Evolutionary conservation across 2,113 vertebrate species (phyloP).

Genomic region (Tragelaphus buxtoni): DNA sequence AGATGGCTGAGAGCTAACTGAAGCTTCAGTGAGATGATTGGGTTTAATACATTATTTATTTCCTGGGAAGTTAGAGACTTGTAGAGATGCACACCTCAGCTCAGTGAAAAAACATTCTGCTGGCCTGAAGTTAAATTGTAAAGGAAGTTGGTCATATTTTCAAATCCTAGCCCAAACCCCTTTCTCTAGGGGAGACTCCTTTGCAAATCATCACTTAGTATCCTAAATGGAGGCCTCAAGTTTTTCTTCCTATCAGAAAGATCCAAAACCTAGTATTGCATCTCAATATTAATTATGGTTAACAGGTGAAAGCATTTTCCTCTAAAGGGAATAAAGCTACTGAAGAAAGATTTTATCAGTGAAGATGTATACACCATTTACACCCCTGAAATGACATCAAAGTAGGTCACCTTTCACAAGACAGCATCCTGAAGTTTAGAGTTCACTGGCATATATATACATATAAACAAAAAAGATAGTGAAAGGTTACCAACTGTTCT

Average conservation of each 20-base stretch:
- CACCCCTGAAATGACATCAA: neutral
- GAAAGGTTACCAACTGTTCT: neutral
- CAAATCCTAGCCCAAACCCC: neutral
- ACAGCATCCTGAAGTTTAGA: neutral
- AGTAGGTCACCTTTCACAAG: neutral
- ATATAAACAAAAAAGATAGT: neutral
- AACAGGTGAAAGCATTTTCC: neutral
- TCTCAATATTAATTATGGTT: neutral
- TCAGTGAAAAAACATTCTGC: neutral
- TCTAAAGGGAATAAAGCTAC: neutral
- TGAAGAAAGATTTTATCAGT: neutral
- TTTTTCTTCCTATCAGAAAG: neutral
- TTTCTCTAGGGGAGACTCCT: neutral
- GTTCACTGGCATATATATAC: neutral
- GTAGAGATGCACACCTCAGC: neutral
- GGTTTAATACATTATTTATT: neutral
- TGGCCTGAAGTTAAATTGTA: neutral
- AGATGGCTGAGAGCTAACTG: neutral
- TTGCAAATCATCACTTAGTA: neutral
- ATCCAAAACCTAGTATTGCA: neutral
- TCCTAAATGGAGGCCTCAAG: neutral
- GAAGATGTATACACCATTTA: neutral
- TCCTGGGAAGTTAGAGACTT: slow-evolving; percentile 21
- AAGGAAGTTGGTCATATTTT: neutral
- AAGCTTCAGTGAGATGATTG: neutral